Conservation (phyloP, 2,113 vertebrate species). For the Edolisoma coerulescens region DNA sequence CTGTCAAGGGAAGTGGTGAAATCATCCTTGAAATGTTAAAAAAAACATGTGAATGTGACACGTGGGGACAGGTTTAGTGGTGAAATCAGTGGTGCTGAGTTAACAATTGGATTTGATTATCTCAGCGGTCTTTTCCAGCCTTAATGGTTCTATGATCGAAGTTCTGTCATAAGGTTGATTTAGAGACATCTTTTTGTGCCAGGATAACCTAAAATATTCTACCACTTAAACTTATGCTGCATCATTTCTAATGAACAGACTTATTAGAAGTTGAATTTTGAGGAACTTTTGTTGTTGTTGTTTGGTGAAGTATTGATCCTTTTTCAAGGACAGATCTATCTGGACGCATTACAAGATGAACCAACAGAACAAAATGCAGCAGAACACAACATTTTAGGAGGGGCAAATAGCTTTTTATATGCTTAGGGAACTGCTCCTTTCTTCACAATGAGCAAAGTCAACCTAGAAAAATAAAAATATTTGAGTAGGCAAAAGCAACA, state of each 20-base stretch:
- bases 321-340: neutral
- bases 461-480: neutral
- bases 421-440: neutral
- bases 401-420: neutral
- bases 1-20: neutral
- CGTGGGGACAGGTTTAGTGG: neutral
- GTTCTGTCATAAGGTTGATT: neutral
- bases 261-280: neutral
- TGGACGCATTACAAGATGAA: neutral
- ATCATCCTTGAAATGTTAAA: neutral
- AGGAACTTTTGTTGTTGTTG: neutral
- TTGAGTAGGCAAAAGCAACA: neutral
- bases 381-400: neutral
- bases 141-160: neutral
- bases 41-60: neutral
- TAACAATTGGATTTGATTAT: accelerated
- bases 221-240: neutral
- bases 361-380: neutral
- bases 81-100: neutral
- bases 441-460: neutral
- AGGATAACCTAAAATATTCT: neutral
- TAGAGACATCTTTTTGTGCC: neutral
- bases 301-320: neutral
- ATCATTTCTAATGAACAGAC: neutral
- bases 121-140: neutral